Percentiles rank a stretch among this genome's conserved stretches.
Conservation (phyloP, 2,113 vertebrate species). For the Myxocyprinus asiaticus region DNA sequence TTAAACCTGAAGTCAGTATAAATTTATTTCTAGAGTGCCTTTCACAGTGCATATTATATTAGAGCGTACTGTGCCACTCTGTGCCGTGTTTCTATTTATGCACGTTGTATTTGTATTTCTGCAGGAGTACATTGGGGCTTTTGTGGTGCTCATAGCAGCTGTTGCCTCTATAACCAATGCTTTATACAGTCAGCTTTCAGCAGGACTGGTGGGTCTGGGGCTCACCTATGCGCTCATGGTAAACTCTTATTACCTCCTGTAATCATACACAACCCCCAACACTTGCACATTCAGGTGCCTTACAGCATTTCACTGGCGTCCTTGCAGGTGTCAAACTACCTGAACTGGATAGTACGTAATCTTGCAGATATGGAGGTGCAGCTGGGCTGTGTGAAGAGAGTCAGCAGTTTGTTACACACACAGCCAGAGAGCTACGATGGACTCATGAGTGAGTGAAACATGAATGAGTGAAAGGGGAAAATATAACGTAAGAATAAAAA, state of each 20-base stretch:
- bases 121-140: constrained; percentile 96
- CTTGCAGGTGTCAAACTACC: constrained; percentile 93
- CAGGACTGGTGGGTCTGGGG: constrained; percentile 92
- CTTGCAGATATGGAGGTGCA: constrained; percentile 98
- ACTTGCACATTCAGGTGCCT: not conserved
- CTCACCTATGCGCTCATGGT: constrained; percentile 98
- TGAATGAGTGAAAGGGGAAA: not conserved
- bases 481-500: no score
- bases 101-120: constrained; percentile 27
- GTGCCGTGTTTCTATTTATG: not conserved
- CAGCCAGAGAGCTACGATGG: constrained; percentile 93
- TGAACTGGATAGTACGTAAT: constrained; percentile 99
- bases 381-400: constrained; percentile 92
- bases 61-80: no score
- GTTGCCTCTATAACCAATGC: constrained; percentile 94
- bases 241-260: constrained; percentile 40
- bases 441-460: constrained; percentile 84
- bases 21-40: no score
- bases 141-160: constrained; percentile 93
- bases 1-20: no score
- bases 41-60: no score
- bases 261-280: not conserved
- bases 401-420: constrained; percentile 89
- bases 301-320: not conserved
- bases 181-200: constrained; percentile 82